Evolutionary conservation across 2,888 invertebrate genomes (phyloP).

Genomic region (Lutraria lutraria): DNA sequence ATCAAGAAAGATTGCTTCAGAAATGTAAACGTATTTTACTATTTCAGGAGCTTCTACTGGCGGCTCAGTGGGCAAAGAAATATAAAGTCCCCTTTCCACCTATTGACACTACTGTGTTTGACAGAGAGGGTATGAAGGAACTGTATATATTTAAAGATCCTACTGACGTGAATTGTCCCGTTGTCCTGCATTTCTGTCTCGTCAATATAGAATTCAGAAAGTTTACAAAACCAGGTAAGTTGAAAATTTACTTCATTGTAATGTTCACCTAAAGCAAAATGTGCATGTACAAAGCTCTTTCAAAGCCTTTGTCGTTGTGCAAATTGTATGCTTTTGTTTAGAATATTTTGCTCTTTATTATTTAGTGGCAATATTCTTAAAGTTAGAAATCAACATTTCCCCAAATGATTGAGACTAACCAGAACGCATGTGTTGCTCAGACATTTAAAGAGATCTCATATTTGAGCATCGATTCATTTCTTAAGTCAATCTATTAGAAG

Average conservation of each 20-base stretch:
- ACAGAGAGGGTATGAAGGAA: conserved; percentile 86
- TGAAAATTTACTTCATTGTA: conserved; percentile 81
- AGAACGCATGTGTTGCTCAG: no score
- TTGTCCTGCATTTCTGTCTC: conserved; percentile 87
- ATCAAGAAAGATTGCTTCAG: neutral
- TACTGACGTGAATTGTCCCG: conserved; percentile 86
- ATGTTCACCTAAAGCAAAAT: no score
- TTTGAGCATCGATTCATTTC: no score
- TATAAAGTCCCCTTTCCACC: conserved; percentile 87
- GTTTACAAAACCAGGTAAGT: conserved; percentile 86
- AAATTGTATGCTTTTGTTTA: no score
- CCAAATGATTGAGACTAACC: no score
- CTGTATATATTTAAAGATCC: conserved; percentile 87
- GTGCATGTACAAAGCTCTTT: no score
- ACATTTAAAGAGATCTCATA: no score
- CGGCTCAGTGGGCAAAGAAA: conserved; percentile 81
- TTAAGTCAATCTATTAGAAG: no score
- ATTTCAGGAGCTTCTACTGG: conserved; percentile 86
- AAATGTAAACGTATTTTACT: neutral
- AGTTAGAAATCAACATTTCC: no score
- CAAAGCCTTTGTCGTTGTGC: no score
- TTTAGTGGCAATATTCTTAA: no score
- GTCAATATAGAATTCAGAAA: conserved; percentile 86
- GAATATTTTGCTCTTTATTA: no score
- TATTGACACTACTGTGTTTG: conserved; percentile 85